Evolutionary conservation across 2,888 invertebrate species (phyloP), one percentile per base, ranked within the genome.

Genomic region (Euclidia mi): DNA sequence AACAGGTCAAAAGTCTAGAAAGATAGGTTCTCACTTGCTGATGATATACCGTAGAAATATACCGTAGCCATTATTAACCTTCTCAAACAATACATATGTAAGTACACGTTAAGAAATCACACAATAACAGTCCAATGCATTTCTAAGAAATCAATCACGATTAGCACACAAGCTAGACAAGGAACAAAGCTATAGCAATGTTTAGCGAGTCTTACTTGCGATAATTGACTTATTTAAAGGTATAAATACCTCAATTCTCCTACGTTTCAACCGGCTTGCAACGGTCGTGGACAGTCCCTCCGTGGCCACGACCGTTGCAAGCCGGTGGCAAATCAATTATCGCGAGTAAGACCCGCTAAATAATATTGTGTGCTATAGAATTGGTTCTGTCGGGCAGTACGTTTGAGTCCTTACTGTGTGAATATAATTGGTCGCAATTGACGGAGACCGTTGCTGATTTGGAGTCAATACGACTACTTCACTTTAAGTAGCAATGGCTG

Each of bases 371-470:
- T n/a, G 59, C 76, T 29, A 66, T 75, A 63, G 59, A 71, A 75
- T 71, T 63, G 41, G 46, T 29, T 7, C 11, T 44, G 49, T 47
- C 52, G 43, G 31, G 29, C 25, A 28, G 38, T 71, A 34, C 47
- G 12, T 45, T 43, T 35, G 2, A 28, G 10, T 31, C 78, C 74
- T 78, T 57, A 59, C 58, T 68, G 63, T 31, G 76, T 71, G 64
- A 75, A 82, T 76, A 86, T 87, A 90, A 90, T 90, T 90, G 89
- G 80, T 79, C 71, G 71, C 90, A 90, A 90, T 90, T 90, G 90
- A 79, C 71, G 69, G 64, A 51, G 68, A 67, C 78, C 71, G 66
- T 76, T 77, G 83, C 76, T 82, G 84, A 85, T 88, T 87, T 86
- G 76, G 77, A 78, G 72, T 75, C 80, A 82, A 81, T 82, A 82